Evolutionary conservation across 92 coral and sea anemone species (phyloP), one percentile per base, ranked within the genome.

Genomic region (Porites cylindrica): DNA sequence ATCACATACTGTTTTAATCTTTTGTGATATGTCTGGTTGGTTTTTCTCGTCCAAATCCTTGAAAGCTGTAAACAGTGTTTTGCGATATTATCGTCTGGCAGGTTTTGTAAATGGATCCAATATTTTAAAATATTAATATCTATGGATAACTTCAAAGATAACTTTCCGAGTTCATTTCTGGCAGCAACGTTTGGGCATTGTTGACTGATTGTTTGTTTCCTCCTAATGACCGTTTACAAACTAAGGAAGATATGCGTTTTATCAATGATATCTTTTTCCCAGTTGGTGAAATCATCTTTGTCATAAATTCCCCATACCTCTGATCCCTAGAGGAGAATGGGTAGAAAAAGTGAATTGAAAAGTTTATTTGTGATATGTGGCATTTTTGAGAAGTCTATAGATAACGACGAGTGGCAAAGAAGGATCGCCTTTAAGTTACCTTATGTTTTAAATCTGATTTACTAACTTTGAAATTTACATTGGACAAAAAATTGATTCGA

Each of bases 401-500:
- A 14, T 58, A 58, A 14, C 62, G 62, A 58, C 62, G 62, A 10
- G 16, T 1, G 12, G 16, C 10, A 14, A 58, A 58, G 16, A 58
- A 58, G 62, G 62, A 58, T 58, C 62, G 62, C 16, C 62, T 10
- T 58, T 29, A 29, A 29, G 32, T 29, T 29, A 14, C 16, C 16
- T 58, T 7, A 10, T 58, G 12, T 6, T 58, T 58, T 58, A 14
- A 58, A 14, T 58, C 16, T 58, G 16, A 10, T 58, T 58, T 58
- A 7, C 16, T 10, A 7, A 10, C 62, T 10, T 14, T 56, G 62
- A 76, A 76, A 76, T 61, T 60, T 8, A 43, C 70, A 19, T 58
- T 77, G 10, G 65, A n/a, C 6, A 68, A 77, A 54, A 76, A 43
- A 43, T 43, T 76, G 54, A 24, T 29, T 18, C 82, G 68, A 52